Conservation (phyloP, 2,888 invertebrate species). For the Ophion slaviceki region DNA sequence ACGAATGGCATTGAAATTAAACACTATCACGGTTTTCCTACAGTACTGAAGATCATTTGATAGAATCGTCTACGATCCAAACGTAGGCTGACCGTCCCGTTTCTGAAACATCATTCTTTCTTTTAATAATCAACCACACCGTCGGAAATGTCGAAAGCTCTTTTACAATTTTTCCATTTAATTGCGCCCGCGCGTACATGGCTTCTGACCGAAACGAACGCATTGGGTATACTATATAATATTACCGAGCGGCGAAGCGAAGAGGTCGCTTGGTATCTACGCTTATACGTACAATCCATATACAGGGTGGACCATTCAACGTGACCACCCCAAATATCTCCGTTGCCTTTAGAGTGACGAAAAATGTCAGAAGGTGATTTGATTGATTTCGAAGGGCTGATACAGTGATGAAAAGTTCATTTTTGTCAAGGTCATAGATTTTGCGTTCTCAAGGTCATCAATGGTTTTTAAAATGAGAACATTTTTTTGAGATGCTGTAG, state of each 20-base stretch:
- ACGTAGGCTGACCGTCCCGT: slow-evolving; percentile 4
- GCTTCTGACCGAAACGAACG: slow-evolving; percentile 53
- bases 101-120: slow-evolving; percentile 66
- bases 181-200: slow-evolving; percentile 53
- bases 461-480: no score
- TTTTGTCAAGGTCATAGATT: no score
- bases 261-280: slow-evolving; percentile 29
- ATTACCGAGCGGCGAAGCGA: slow-evolving; percentile 59
- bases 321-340: no score
- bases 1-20: neutral
- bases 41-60: neutral
- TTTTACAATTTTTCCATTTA: slow-evolving; percentile 60
- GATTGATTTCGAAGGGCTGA: no score
- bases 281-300: neutral
- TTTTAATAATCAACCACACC: slow-evolving; percentile 67
- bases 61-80: neutral
- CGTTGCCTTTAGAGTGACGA: no score
- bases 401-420: no score
- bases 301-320: neutral
- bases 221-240: slow-evolving; percentile 56
- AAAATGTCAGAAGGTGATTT: no score
- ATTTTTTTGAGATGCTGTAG: no score
- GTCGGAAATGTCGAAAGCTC: slow-evolving; percentile 70
- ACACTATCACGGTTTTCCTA: neutral
- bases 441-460: no score